Conservation (phyloP, 2,888 invertebrate species). For the Lycia hirtaria region DNA sequence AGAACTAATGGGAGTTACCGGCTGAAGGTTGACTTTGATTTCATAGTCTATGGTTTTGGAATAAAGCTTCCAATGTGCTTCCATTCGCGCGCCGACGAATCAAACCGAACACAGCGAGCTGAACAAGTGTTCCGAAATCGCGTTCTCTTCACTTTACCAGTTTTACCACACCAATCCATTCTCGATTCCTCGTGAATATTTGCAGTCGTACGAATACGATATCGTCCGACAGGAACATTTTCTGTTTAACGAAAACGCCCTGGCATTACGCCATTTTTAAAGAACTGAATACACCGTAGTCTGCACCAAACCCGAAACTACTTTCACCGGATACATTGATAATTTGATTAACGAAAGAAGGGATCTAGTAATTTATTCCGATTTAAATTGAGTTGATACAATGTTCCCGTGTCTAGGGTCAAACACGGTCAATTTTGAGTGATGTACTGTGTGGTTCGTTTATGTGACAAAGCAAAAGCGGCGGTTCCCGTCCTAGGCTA, state of each 20-base stretch:
- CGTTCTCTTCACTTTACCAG: too few relatives aligned
- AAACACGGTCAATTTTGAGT: constrained; percentile 68
- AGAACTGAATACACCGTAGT: constrained; percentile 49
- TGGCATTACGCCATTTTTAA: constrained; percentile 51
- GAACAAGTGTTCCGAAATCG: constrained; percentile 48
- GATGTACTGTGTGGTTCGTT: constrained; percentile 74
- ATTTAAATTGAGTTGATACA: constrained; percentile 64
- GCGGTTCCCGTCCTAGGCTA: constrained; percentile 76
- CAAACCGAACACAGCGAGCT: constrained; percentile 38
- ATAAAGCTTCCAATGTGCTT: too few relatives aligned
- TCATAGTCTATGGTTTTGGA: constrained; percentile 20
- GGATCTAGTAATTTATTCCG: constrained; percentile 63
- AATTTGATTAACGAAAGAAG: constrained; percentile 74
- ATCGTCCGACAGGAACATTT: constrained; percentile 58
- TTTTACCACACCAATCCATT: constrained; percentile 34
- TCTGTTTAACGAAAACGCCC: constrained; percentile 49
- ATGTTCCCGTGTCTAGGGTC: constrained; percentile 75
- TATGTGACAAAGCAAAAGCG: constrained; percentile 81
- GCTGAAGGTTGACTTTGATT: too few relatives aligned
- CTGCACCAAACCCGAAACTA: constrained; percentile 52
- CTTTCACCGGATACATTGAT: constrained; percentile 80
- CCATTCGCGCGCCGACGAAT: constrained; percentile 17
- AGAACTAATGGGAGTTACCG: too few relatives aligned
- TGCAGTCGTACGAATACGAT: constrained; percentile 68
- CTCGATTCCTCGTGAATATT: constrained; percentile 67